Evolutionary conservation across 2,888 invertebrate species (phyloP), one percentile per base, ranked within the genome.

Genomic region (Acanthosepion lycidas): DNA sequence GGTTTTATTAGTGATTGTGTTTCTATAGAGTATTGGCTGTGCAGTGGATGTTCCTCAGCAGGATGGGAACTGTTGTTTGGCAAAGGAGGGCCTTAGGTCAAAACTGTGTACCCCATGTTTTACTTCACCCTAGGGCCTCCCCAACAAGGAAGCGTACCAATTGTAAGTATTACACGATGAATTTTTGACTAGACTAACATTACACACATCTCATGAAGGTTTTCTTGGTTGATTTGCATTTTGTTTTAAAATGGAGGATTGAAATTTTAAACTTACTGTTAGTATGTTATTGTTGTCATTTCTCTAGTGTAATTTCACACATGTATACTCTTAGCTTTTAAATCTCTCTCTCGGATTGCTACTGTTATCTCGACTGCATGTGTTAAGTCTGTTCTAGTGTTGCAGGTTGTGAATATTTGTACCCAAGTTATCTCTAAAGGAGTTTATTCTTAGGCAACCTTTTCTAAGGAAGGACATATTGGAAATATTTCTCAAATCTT

Each of bases 11-110:
- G 78, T 78, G 78, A 78, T 78, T 78, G n/a, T 78, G 33, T 78
- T n/a, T 78, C 78, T 78, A 78, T 78, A 78, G n/a, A 78, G n/a
- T 78, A 78, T 78, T 78, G n/a, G 78, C 78, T 78, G 78, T 78
- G 78, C 78, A n/a, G 78, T 78, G 78, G 78, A 78, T 78, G 78
- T 78, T 78, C 78, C 78, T 78, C 78, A 12, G 78, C n/a, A 78
- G 78, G 78, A 78, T 78, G 78, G 78, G 78, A n/a, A 78, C 78
- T 78, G 78, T 78, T 78, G 78, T 78, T 78, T 78, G 20, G 78
- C 78, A 78, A 78, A 78, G n/a, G n/a, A 78, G 78, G 78, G n/a
- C 78, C 78, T 78, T 78, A 78, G 78, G 78, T 78, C 78, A n/a
- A 78, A n/a, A 78, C 78, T n/a, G 78, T 78, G 78, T 78, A 78